These are phyloP conservation scores for Cantharis nigra DNA, from an alignment of 2,888 invertebrate genomes.

Conservation along the genomic window DNA sequence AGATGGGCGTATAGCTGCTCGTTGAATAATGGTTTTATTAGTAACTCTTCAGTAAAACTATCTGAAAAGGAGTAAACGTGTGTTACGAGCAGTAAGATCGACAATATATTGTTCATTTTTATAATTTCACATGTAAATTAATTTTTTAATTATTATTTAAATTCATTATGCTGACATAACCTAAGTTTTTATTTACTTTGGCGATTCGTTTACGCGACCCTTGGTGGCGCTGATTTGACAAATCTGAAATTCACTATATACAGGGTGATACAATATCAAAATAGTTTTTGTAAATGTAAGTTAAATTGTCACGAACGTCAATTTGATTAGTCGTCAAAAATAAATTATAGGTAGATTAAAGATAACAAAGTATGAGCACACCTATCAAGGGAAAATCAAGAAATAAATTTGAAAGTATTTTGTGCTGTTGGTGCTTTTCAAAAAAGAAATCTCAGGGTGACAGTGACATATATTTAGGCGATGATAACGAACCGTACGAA, in stretches of 20 bases:
- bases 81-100: background rate
- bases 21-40: constrained; percentile 81
- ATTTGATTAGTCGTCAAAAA: background rate
- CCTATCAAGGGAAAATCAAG: background rate
- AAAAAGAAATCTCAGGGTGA: constrained; percentile 7
- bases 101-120: background rate
- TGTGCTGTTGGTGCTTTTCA: constrained; percentile 22
- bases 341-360: background rate
- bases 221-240: background rate
- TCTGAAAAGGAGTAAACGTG: constrained; percentile 12
- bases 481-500: constrained; percentile 35
- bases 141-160: background rate
- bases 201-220: background rate
- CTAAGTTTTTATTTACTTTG: background rate
- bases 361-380: background rate
- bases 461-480: constrained; percentile 10
- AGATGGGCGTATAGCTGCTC: constrained; percentile 89
- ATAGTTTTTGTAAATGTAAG: no score
- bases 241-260: background rate
- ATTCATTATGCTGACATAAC: background rate
- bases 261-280: background rate
- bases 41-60: constrained; percentile 82
- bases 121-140: background rate
- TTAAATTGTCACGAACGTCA: background rate
- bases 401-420: background rate